Evolutionary conservation across 2,888 invertebrate genomes (phyloP).

Genomic region (Ellobium chinense): DNA sequence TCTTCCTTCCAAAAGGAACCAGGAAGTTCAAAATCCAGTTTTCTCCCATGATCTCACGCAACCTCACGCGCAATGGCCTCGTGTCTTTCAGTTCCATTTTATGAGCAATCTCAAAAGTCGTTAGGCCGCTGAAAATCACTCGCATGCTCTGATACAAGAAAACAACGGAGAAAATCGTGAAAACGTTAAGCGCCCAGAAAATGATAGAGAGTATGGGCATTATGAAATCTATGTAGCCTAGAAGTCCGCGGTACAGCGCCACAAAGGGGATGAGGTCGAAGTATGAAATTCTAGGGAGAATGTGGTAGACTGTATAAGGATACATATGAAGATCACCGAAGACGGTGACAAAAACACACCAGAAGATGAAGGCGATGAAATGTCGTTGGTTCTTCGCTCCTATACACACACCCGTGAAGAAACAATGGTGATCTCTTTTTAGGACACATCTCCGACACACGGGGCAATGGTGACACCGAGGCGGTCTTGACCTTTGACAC

Average conservation of each 20-base stretch:
- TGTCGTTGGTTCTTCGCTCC: conserved; percentile 71
- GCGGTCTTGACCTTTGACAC: conserved; percentile 67
- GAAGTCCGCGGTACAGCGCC: conserved; percentile 55
- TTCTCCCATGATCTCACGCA: conserved; percentile 65
- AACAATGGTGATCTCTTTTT: conserved; percentile 76
- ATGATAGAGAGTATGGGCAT: conserved; percentile 54
- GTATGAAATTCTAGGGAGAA: conserved; percentile 50
- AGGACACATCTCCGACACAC: conserved; percentile 70
- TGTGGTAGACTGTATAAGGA: conserved; percentile 46
- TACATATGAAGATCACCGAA: conserved; percentile 57
- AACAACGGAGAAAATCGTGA: conserved; percentile 55
- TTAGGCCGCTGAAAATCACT: conserved; percentile 57
- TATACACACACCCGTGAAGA: conserved; percentile 72
- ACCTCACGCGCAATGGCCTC: conserved; percentile 48
- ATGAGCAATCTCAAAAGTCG: conserved; percentile 66
- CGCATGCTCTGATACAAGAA: conserved; percentile 56
- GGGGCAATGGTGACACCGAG: conserved; percentile 73
- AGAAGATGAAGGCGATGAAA: conserved; percentile 72
- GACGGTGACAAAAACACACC: conserved; percentile 58
- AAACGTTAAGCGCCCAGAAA: conserved; percentile 60
- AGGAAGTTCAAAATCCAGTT: conserved; percentile 68
- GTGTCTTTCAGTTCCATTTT: conserved; percentile 60
- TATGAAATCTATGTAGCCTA: conserved; percentile 54
- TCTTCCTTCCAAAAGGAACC: conserved; percentile 61
- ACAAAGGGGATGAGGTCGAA: conserved; percentile 64